Percentiles rank a stretch among this genome's conserved stretches.
Conservation (phyloP, 92 coral and sea anemone species). For the Siderastrea radians region DNA sequence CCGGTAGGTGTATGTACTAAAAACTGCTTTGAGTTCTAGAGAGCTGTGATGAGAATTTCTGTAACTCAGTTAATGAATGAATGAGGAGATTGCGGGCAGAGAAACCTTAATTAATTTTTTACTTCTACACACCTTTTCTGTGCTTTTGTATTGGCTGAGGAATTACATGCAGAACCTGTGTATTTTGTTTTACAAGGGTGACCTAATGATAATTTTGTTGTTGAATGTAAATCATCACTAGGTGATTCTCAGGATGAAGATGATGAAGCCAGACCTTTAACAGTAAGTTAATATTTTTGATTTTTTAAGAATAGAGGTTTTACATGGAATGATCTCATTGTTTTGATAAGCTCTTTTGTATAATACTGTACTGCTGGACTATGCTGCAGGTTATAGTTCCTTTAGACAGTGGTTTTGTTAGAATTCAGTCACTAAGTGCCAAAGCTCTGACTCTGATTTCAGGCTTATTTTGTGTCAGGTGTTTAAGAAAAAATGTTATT, state of each 20-base stretch:
- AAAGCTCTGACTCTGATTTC: no score
- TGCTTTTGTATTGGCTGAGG: not conserved
- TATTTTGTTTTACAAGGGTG: no score
- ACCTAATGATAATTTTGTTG: no score
- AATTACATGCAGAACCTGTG: no score
- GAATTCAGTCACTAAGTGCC: not conserved
- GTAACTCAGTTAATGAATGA: no score
- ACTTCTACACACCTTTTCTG: not conserved
- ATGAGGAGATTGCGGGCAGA: no score
- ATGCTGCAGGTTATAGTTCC: not conserved
- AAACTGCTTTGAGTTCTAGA: no score
- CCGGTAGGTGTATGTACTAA: no score
- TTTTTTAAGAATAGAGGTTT: not conserved
- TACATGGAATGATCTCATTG: not conserved
- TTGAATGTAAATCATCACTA: not conserved
- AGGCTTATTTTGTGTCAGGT: no score
- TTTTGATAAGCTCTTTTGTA: not conserved
- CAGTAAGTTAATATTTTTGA: slow-evolving; percentile 55
- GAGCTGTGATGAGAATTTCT: no score
- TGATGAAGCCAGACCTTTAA: slow-evolving; percentile 89
- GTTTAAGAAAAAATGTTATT: no score
- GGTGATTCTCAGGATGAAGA: slow-evolving; percentile 98
- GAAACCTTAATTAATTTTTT: no score
- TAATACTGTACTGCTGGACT: not conserved
- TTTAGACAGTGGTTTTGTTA: not conserved